Evolutionary conservation across 2,888 invertebrate genomes (phyloP), one percentile per base, ranked within the genome.

Genomic region (Brachynemurus nebulosus): DNA sequence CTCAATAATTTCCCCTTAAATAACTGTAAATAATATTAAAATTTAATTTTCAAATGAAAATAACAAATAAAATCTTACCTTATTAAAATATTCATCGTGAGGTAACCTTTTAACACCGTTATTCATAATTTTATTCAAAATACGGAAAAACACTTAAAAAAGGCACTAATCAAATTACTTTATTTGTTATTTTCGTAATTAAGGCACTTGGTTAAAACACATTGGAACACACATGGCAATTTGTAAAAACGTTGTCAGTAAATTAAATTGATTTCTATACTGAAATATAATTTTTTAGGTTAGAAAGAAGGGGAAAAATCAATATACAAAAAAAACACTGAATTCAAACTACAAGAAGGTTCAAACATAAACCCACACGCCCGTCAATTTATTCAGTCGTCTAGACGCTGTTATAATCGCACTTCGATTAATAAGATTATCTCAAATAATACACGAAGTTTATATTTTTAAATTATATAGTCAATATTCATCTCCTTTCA

Each of bases 61-160:
- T 34, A 17, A 16, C n/a, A 39, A 39, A n/a, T 25, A 16, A 11
- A 12, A 14, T 34, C 44, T 44, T 44, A 44, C 44, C 44, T 44
- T 44, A 23, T 44, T 30, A 23, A 44, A 44, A 44, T 38, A 44
- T 38, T 44, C 19, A 12, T 44, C 44, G 37, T 25, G 38, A 11
- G 37, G 30, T 23, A 44, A 27, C 19, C 44, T 25, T 27, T 17
- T 44, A 20, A 38, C 27, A n/a, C 43, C 43, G 43, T 38, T 44
- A 18, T 16, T 42, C 14, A 39, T 39, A 23, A 39, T 19, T n/a
- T 17, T 25, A 20, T 16, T 19, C 20, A 12, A 39, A 20, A 39
- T 16, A 39, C 23, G 25, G 25, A 39, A 21, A 12, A 19, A 39
- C 21, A 36, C 36, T 36, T 18, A 36, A 40, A 37, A 40, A 42